Base-by-base conservation (phyloP, 2,888 invertebrate species). In the Phengaris alcon region DNA sequence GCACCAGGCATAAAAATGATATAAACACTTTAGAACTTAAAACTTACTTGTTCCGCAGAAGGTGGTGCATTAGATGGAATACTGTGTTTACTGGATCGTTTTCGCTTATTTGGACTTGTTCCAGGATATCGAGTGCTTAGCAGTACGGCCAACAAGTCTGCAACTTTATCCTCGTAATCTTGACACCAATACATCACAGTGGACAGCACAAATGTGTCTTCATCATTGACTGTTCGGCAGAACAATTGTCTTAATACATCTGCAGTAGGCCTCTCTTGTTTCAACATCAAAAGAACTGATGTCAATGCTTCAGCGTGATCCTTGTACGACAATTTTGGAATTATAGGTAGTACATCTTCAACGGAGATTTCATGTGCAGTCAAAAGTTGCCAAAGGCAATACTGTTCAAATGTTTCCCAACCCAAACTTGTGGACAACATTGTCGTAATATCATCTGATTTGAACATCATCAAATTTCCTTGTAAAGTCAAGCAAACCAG, bases 391-490 rank as follows among this genome's bases (percentile, higher is more conserved):
- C 99, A 99, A 70, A 99, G 95, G 88, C 98, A 99, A 87, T 97
- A 97, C 89, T 99, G 99, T 88, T 99, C 99, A 82, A 98, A 97
- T 3, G 99, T 98, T 90, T 99, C 99, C 98, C 99, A 99, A 76
- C 95, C 95, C 76, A 99, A 93, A 84, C 98, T 99, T 68, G 97
- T 96, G 77, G 96, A 96, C 81, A 97, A 89, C 87, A 97, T 94
- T 68, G 95, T 94, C 76, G 95, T 95, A 69, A 97, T 94, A 76
- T 96, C 96, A 81, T 97, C 97, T 64, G 95, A 95, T 85, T 97
- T 97, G 81, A 97, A 96, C 95, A 97, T 97, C 84, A 96, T 95
- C 77, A 97, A 89, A 83, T 97, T 97, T 75, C 98, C 98, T 90
- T 98, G 98, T 82, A 98, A 94, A 79, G 99, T 97, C 85, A 97